Percentiles rank a stretch among this genome's conserved stretches.
Conservation (phyloP, 2,888 invertebrate species). For the Eubasilissa splendida region DNA sequence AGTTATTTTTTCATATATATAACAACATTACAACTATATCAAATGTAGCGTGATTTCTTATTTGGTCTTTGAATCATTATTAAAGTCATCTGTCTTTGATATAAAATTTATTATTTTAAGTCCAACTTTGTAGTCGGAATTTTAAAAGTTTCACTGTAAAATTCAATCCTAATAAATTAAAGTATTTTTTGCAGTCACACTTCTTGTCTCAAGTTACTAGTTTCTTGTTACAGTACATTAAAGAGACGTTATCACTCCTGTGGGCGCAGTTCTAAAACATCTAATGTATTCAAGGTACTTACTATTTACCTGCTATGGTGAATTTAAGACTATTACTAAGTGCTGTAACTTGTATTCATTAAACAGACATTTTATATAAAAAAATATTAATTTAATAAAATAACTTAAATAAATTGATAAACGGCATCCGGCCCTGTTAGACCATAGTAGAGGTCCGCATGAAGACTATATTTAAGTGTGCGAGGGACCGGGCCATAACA, state of each 20-base stretch:
- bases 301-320: slow-evolving; percentile 24
- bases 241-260: slow-evolving; percentile 71
- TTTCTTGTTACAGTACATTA: slow-evolving; percentile 73
- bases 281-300: slow-evolving; percentile 29
- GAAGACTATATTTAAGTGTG: slow-evolving; percentile 12
- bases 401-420: no score
- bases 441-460: neutral
- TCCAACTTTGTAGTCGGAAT: no score
- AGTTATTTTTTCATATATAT: no score
- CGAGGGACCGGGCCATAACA: slow-evolving; percentile 40
- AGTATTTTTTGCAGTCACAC: no score
- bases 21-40: no score
- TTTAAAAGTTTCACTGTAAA: no score
- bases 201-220: no score
- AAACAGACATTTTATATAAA: neutral
- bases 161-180: no score
- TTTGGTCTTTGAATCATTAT: no score
- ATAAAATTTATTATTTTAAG: no score
- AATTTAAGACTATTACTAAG: slow-evolving; percentile 25
- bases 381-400: neutral
- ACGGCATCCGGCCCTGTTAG: slow-evolving; percentile 1
- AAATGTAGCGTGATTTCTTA: no score
- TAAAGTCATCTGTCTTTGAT: no score
- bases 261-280: slow-evolving; percentile 66
- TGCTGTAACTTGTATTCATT: neutral